Percentiles rank a stretch among this genome's conserved stretches.
Conservation (phyloP, 2,797 vertebrate genomes). For the Anas acuta region DNA sequence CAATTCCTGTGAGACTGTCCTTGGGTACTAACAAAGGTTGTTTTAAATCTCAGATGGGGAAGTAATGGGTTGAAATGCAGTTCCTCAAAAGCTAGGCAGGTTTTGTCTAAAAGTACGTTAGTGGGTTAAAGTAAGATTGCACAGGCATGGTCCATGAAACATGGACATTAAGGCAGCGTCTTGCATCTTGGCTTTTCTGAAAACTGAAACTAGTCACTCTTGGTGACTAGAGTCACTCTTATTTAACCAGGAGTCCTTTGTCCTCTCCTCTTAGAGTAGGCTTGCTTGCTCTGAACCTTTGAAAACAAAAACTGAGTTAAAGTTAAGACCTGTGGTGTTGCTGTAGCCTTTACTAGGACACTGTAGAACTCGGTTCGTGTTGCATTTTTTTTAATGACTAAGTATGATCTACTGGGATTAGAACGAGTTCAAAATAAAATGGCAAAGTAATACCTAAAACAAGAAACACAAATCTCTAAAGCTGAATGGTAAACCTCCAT, state of each 20-base stretch:
- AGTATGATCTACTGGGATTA: conserved; percentile 10
- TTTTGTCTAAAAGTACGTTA: neutral
- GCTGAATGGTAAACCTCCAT: neutral
- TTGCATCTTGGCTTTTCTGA: neutral
- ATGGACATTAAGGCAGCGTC: neutral
- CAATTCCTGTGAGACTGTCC: neutral
- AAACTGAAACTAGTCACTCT: neutral
- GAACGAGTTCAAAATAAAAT: neutral
- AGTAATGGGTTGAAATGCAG: neutral
- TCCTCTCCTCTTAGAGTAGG: neutral
- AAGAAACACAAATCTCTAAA: conserved; percentile 28
- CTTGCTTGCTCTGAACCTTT: neutral
- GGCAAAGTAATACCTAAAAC: neutral
- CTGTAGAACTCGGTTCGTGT: neutral
- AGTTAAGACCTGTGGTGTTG: too few species aligned
- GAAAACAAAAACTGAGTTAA: neutral
- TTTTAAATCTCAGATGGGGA: neutral
- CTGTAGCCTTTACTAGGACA: neutral
- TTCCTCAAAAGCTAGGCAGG: neutral
- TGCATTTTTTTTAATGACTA: neutral
- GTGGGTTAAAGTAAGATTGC: neutral
- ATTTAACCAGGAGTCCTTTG: neutral
- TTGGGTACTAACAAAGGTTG: neutral
- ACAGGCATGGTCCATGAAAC: neutral
- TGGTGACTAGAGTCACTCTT: neutral